A percentile compares a stretch with the other conserved stretches of the same genome.
phyloP scores from a whole-genome alignment of 2,888 invertebrate genomes.

The Lordiphosa andalusiaca region DNA sequence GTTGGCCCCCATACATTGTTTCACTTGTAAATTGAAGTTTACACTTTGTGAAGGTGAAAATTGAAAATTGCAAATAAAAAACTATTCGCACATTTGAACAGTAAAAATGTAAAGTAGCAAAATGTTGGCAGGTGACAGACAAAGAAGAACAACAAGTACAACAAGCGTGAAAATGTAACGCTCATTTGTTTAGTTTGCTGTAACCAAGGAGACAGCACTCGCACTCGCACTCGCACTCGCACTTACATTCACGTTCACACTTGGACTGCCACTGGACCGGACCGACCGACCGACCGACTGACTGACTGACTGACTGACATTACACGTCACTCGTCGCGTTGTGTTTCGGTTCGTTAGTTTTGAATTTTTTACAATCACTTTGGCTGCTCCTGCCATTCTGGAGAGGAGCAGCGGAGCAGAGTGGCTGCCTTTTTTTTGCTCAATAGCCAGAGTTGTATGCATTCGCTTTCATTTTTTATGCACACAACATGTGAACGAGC shows the following conservation, averaged over 20 bases:
- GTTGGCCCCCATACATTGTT: constrained; percentile 19
- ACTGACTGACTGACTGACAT: constrained; percentile 39
- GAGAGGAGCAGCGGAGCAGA: constrained; percentile 12
- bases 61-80: constrained; percentile 65
- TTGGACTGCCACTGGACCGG: constrained; percentile 9
- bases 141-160: constrained; percentile 15
- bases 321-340: constrained; percentile 63
- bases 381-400: constrained; percentile 35
- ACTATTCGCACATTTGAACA: constrained; percentile 56
- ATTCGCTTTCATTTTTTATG: constrained; percentile 55
- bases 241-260: constrained; percentile 15
- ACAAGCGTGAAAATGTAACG: constrained; percentile 20
- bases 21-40: constrained; percentile 59
- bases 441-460: constrained; percentile 67
- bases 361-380: constrained; percentile 74
- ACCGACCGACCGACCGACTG: constrained; percentile 7
- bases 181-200: constrained; percentile 49
- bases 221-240: constrained; percentile 16
- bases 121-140: constrained; percentile 36
- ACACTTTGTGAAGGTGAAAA: constrained; percentile 67
- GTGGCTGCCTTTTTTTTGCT: constrained; percentile 30
- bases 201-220: constrained; percentile 17
- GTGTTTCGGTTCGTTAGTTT: constrained; percentile 74
- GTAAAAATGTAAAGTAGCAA: constrained; percentile 65
- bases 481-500: constrained; percentile 68